Percentiles rank a stretch among this genome's conserved stretches.
Conservation (phyloP, 2,888 invertebrate species). For the Laspeyria flexula region DNA sequence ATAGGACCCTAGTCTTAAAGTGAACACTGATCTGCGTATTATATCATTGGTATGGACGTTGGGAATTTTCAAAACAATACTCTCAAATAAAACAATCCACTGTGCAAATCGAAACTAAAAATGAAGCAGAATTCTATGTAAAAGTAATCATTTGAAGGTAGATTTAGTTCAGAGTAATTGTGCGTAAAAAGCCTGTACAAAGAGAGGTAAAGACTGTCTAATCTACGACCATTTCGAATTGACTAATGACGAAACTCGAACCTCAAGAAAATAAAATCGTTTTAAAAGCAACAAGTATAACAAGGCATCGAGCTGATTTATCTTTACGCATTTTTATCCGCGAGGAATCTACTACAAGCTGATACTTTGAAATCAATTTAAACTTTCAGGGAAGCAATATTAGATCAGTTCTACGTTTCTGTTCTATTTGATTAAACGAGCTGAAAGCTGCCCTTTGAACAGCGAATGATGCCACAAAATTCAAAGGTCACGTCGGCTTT, state of each 20-base stretch:
- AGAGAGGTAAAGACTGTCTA: background rate
- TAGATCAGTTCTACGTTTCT: slow-evolving; percentile 33
- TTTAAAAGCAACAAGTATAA: slow-evolving; percentile 6
- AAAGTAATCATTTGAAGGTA: too few relatives aligned
- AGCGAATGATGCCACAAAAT: slow-evolving; percentile 37
- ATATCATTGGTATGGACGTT: too few relatives aligned
- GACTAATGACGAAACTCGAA: background rate
- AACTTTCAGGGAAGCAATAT: slow-evolving; percentile 36
- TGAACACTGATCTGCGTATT: too few relatives aligned
- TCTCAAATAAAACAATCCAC: too few relatives aligned
- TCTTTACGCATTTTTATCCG: slow-evolving; percentile 3
- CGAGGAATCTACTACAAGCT: slow-evolving; percentile 6
- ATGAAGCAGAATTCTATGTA: too few relatives aligned
- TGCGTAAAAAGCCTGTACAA: too few relatives aligned
- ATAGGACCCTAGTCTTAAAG: too few relatives aligned
- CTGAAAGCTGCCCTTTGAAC: slow-evolving; percentile 56
- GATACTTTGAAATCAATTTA: slow-evolving; percentile 34
- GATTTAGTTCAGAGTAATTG: too few relatives aligned
- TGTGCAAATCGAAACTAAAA: too few relatives aligned
- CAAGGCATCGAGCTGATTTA: background rate
- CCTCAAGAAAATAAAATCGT: background rate
- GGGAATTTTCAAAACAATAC: too few relatives aligned
- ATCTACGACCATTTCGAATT: background rate
- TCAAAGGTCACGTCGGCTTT: slow-evolving; percentile 51
- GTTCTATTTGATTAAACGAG: slow-evolving; percentile 55